Base-by-base conservation (phyloP, 2,797 vertebrate species). In the Heterohyrax brucei region DNA sequence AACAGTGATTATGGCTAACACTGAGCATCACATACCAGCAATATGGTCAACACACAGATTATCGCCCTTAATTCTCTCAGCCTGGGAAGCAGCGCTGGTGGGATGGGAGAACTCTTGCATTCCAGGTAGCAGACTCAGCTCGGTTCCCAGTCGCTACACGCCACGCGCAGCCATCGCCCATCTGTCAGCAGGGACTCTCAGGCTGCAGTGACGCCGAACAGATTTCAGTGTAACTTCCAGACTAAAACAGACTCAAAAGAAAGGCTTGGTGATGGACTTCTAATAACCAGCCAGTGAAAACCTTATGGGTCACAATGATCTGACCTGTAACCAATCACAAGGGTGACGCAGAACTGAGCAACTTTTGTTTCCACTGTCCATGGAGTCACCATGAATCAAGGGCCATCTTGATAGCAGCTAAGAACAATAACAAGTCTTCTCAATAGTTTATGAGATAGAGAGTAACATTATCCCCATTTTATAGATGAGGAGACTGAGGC, bases 1-100 rank as follows among this genome's bases (percentile, higher is more conserved):
- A 91, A 80, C n/a, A 81, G 83, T 80, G 39, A 88, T 39, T 61
- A n/a, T 46, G 26, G n/a, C 44, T 89, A 83, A 92, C 21, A 19
- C n/a, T 33, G 53, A 95, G 5, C 24, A 46, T 73, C 33, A 30
- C 7, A 79, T 30, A 80, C n/a, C 59, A 81, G 78, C 28, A 21
- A 18, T 44, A 10, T 39, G 18, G 7, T 73, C 39, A 73, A 7
- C 44, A 44, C 72, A 39, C 39, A 39, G 39, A 39, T 73, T 44
- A 22, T 22, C 21, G 24, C 9, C 1, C 33, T 73, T 10, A 73
- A 44, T 44, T 44, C 62, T 66, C 62, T 28, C 7, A 28, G 12
- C 7, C 26, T 66, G 62, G 26, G 62, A 66, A 26, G 10, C 24
- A 66, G 62, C 12, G 8, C 24, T 28, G 62, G 62, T 28, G 26